Base-by-base conservation (phyloP, 2,113 vertebrate species). In the Ivindomyrus marchei region DNA sequence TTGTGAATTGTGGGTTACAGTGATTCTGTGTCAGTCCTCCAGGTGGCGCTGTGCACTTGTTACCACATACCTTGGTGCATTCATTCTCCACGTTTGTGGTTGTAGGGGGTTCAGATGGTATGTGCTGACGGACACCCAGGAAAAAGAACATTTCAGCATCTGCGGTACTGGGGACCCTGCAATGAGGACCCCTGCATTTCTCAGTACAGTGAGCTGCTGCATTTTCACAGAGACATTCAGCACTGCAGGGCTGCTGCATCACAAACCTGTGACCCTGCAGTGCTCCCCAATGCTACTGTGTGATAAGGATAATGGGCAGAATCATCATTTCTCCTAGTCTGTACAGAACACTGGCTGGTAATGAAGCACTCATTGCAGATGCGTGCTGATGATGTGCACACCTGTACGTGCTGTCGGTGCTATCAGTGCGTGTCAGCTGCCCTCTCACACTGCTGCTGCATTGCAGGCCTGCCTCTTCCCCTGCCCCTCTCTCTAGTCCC, bases 401-500 rank as follows among this genome's bases (percentile, higher is more conserved):
- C 47, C 45, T 52, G 85, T 86, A 24, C 31, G 50, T 56, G 85
- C 47, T 56, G 85, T 8, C 36, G 36, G 49, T 19, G 85, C n/a
- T 87, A 27, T 13, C 45, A 27, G 49, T 87, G 85, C 50, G 27
- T 87, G 85, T 53, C 24, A 50, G 47, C 47, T 52, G 46, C 85
- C 49, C 27, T 53, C 10, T 36, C 50, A 3, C 49, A 31, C n/a
- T 83, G 74, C 31, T 89, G 74, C 88, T 83, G 88, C 88, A 89
- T 89, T 89, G 88, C 88, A 83, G 88, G 49, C 39, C 21, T 84
- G 31, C 46, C 88, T 88, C 56, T 45, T 45, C 27, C n/a, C 11
- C 62, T 88, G 24, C 27, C 88, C n/a, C 45, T 74, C 88, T 58
- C 58, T 74, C 45, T 31, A 47, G 49, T 21, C 19, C 15, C 52